Percentiles rank a stretch among this genome's conserved stretches.
These are phyloP conservation scores for Pteropus alecto DNA, from an alignment of 2,113 vertebrate species.

Conservation along the genomic window DNA sequence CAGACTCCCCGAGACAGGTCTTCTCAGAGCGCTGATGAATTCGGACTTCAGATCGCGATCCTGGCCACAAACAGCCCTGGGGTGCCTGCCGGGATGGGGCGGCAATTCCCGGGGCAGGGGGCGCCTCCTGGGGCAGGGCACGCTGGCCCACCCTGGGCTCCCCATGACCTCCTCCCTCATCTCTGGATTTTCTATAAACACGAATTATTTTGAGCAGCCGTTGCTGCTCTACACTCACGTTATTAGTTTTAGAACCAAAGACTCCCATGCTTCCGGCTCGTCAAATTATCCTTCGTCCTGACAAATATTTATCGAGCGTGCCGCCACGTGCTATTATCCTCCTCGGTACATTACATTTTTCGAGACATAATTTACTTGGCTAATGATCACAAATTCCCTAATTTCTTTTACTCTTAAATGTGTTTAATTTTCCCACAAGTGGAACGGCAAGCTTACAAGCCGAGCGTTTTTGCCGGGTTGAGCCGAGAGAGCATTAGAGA, in stretches of 20 bases:
- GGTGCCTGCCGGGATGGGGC: background rate
- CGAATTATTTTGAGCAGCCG: background rate
- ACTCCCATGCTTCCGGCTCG: background rate
- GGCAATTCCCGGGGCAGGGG: no score
- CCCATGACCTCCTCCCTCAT: rapidly evolving
- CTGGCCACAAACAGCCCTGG: background rate
- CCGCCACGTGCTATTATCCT: background rate
- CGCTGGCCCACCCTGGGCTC: background rate
- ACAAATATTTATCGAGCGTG: background rate
- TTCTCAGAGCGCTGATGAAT: rapidly evolving
- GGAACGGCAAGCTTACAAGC: background rate
- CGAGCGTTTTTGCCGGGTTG: background rate
- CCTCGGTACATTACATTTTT: background rate
- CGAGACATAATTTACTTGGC: conserved; percentile 42
- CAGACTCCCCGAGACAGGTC: rapidly evolving
- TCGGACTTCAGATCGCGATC: background rate
- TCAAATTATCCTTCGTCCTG: background rate
- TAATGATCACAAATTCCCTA: conserved; percentile 22
- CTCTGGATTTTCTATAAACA: background rate
- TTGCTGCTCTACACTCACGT: background rate
- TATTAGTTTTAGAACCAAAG: conserved; percentile 38
- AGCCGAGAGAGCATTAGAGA: background rate
- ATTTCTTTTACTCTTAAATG: conserved; percentile 54
- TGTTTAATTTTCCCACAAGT: conserved; percentile 58
- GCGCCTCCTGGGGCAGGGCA: rapidly evolving